Percentiles rank a stretch among this genome's conserved stretches.
Evolutionary conservation across 2,888 invertebrate species (phyloP).

Genomic region (Ctena decussata): DNA sequence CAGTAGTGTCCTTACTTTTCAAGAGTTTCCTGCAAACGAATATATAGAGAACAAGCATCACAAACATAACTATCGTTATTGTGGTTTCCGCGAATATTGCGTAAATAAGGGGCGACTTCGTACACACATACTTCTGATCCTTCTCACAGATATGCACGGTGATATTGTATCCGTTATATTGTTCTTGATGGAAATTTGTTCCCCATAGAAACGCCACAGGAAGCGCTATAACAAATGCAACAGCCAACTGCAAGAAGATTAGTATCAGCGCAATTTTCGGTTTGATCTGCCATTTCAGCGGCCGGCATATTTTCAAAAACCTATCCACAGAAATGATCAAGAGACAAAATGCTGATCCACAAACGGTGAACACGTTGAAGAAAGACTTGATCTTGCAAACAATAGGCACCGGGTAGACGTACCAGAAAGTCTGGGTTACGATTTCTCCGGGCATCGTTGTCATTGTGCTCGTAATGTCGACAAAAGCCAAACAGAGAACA

Average conservation of each 20-base stretch:
- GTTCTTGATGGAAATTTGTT: not conserved
- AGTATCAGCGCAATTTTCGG: constrained; percentile 8
- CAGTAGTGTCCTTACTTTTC: not conserved
- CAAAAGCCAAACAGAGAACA: constrained; percentile 27
- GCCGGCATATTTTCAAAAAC: constrained; percentile 73
- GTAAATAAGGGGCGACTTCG: not conserved
- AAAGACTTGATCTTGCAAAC: constrained; percentile 36
- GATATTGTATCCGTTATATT: not conserved
- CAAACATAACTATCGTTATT: not conserved
- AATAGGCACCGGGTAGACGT: constrained; percentile 15
- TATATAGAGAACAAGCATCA: constrained; percentile 13
- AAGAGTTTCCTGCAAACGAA: not conserved
- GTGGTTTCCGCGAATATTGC: not conserved
- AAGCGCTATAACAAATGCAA: constrained; percentile 1
- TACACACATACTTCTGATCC: not conserved
- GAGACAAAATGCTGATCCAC: constrained; percentile 65
- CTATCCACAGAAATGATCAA: constrained; percentile 72
- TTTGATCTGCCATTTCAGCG: constrained; percentile 50
- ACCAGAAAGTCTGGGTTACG: constrained; percentile 38
- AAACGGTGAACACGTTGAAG: constrained; percentile 36
- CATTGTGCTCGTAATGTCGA: constrained; percentile 25
- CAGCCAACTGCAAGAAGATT: not conserved
- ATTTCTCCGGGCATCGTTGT: constrained; percentile 53
- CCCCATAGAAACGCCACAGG: constrained; percentile 41
- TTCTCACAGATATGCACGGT: constrained; percentile 24